These are phyloP conservation scores for Perodicticus potto DNA, from an alignment of 2,797 vertebrate genomes.

Conservation along the genomic window DNA sequence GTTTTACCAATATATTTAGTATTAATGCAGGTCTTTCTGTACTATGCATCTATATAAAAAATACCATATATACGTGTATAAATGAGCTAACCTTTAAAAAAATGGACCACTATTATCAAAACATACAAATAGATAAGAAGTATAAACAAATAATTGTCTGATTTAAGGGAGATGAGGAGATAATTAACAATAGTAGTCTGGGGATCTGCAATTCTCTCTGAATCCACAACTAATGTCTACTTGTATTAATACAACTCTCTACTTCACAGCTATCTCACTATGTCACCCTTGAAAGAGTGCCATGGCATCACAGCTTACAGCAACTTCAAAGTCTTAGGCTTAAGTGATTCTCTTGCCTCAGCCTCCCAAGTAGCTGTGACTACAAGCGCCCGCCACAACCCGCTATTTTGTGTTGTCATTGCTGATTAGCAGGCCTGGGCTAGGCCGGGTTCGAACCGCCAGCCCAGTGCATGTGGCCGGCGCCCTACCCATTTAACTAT, in stretches of 20 bases:
- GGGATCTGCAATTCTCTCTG: constrained; percentile 1
- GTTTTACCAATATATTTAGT: constrained; percentile 56
- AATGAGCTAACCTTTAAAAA: constrained; percentile 51
- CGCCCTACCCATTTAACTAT: too few relatives aligned
- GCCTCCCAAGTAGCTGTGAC: too few relatives aligned
- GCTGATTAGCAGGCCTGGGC: too few relatives aligned
- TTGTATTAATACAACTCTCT: constrained; percentile 27
- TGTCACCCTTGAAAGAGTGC: too few relatives aligned
- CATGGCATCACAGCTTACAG: too few relatives aligned
- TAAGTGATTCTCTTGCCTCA: too few relatives aligned
- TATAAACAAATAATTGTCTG: neutral
- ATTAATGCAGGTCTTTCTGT: neutral
- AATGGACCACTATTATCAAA: constrained; percentile 1
- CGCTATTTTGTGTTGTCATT: too few relatives aligned
- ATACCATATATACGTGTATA: neutral
- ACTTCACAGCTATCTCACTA: neutral
- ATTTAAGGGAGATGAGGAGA: constrained; percentile 50
- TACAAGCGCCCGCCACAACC: too few relatives aligned
- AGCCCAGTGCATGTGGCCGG: too few relatives aligned
- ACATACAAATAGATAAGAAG: constrained; percentile 30
- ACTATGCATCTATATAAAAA: neutral
- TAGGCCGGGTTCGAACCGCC: too few relatives aligned
- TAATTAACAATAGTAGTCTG: neutral
- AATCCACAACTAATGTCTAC: constrained; percentile 1
- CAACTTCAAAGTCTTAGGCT: too few relatives aligned